Evolutionary conservation across 92 coral and sea anemone genomes (phyloP).

Genomic region (Hydrozoanthus gracilis): DNA sequence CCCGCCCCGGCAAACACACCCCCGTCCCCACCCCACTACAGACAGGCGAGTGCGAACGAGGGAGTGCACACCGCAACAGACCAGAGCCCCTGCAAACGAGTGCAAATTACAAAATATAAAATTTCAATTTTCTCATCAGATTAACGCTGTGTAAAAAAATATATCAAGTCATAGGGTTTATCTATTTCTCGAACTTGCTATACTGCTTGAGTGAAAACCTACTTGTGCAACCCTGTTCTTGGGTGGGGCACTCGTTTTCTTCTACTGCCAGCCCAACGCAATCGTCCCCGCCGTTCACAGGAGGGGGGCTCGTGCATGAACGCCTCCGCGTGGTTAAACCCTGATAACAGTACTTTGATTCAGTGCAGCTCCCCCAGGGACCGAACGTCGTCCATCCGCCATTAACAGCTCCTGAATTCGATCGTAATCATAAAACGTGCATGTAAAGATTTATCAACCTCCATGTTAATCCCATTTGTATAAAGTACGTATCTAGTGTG

Average conservation of each 20-base stretch:
- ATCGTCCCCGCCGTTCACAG: conserved; percentile 86
- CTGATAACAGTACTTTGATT: conserved; percentile 70
- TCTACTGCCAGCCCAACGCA: conserved; percentile 83
- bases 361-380: conserved; percentile 83
- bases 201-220: not conserved
- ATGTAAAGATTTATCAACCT: not conserved
- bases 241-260: conserved; percentile 78
- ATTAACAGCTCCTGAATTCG: conserved; percentile 74
- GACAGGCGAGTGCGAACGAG: too few relatives aligned
- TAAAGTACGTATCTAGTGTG: too few relatives aligned
- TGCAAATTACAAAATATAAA: too few relatives aligned
- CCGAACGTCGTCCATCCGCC: conserved; percentile 92
- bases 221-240: conserved; percentile 86
- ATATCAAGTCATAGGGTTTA: not conserved
- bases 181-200: not conserved
- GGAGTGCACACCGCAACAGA: too few relatives aligned
- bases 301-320: conserved; percentile 84
- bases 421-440: too few relatives aligned
- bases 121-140: too few relatives aligned
- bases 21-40: too few relatives aligned
- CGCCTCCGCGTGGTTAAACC: conserved; percentile 77
- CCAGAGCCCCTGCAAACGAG: too few relatives aligned
- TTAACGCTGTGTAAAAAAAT: too few relatives aligned
- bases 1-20: too few relatives aligned
- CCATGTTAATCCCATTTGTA: too few relatives aligned